Conservation (phyloP, 2,888 invertebrate genomes). For the Apantesis nais region DNA sequence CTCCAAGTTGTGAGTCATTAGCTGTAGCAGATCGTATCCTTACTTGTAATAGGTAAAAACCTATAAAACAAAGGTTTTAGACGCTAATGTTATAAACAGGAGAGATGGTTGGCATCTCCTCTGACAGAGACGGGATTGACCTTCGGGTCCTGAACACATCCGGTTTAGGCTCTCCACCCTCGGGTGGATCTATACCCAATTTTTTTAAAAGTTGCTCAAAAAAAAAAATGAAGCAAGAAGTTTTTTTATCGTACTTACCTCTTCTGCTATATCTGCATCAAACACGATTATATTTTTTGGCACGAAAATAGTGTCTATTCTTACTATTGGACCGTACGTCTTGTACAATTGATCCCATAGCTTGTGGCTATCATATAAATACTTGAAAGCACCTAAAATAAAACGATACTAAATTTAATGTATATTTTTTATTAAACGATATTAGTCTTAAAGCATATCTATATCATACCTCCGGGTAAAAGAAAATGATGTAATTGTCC, state of each 20-base stretch:
- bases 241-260: not conserved
- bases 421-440: not conserved
- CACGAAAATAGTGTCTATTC: not conserved
- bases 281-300: not conserved
- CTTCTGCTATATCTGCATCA: slow-evolving; percentile 11
- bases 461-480: slow-evolving; percentile 42
- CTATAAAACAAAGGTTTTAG: no score
- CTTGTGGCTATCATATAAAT: not conserved
- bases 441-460: not conserved
- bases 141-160: no score
- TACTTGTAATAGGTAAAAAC: no score
- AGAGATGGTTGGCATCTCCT: no score
- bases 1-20: no score
- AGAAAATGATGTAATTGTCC: slow-evolving; percentile 49
- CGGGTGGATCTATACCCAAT: no score
- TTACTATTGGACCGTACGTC: slow-evolving; percentile 3
- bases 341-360: slow-evolving; percentile 4
- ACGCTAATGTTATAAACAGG: no score
- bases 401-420: not conserved
- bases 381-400: slow-evolving; percentile 5
- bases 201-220: no score
- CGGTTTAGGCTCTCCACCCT: no score
- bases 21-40: no score
- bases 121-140: no score
- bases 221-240: no score